Conservation (phyloP, 2,113 vertebrate genomes). For the Cyanoramphus novaezelandiae region DNA sequence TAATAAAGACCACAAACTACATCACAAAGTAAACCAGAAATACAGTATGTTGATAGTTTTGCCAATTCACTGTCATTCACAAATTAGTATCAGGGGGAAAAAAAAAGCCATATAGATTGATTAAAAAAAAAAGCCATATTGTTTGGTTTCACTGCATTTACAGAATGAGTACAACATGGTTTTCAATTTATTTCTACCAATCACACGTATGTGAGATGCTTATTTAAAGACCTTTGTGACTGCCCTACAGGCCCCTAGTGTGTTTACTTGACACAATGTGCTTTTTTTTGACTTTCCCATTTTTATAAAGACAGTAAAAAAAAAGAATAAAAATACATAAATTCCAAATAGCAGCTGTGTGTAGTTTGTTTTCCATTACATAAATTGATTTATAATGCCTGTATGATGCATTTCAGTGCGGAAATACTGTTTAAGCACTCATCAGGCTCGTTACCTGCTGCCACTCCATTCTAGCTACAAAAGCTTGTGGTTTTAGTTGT, state of each 20-base stretch:
- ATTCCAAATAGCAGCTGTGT: slow-evolving; percentile 2
- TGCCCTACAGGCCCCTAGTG: not conserved
- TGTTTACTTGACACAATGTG: not conserved
- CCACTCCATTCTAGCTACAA: not conserved
- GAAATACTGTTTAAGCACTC: not conserved
- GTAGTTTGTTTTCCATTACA: slow-evolving; percentile 21
- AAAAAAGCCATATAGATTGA: not conserved
- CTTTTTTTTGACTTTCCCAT: not conserved
- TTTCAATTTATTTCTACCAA: not conserved
- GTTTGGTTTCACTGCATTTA: not conserved
- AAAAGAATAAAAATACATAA: not conserved
- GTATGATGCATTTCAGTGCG: slow-evolving; percentile 3
- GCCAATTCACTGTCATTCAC: not conserved
- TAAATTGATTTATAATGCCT: slow-evolving; percentile 44
- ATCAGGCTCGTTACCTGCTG: not conserved
- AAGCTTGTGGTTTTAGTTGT: not conserved
- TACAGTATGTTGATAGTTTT: not conserved
- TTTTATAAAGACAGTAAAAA: not conserved
- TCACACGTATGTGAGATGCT: not conserved
- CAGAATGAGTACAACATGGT: not conserved
- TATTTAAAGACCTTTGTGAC: slow-evolving; percentile 11
- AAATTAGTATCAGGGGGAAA: not conserved
- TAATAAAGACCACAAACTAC: not conserved
- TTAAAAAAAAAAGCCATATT: not conserved
- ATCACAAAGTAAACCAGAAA: not conserved